Base-by-base conservation (phyloP, 2,888 invertebrate genomes). In the Stegana nigrithorax region DNA sequence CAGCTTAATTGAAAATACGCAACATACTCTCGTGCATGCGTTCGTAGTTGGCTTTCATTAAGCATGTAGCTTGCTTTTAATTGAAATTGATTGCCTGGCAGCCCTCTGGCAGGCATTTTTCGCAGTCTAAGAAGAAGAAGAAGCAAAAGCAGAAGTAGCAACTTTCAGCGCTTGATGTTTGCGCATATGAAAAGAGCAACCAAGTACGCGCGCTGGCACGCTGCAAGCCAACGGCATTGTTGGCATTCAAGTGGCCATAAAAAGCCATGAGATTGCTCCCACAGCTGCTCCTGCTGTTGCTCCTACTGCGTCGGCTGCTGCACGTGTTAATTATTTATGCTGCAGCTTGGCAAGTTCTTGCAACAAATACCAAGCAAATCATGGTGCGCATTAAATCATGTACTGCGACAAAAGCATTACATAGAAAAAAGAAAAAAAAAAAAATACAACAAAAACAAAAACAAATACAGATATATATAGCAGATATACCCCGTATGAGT, bases 1-100 rank as follows among this genome's bases (percentile, higher is more conserved):
- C 68, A 70, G 67, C 75, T 76, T 78, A 76, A 76, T 76, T 76
- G 75, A 74, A 78, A 78, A 76, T 76, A 76, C 36, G 10, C n/a
- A 39, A 39, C 10, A 39, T 39, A 2, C 14, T 6, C 17, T 14
- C 14, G 14, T 39, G 17, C 17, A 39, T 4, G 12, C 12, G 39
- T n/a, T 39, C 5, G 39, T 2, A 14, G 17, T 39, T 39, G 39
- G 8, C 26, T 36, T 26, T 55, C 32, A 55, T 55, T 55, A 55
- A 36, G 53, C 32, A 7, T 55, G 53, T 36, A 32, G 21, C 32
- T 55, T 29, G 25, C 10, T 55, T 32, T 55, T 55, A 55, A 55
- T 55, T 55, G 53, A 55, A 55, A 55, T 55, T 55, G 53, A 55
- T 55, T 36, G 53, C 53, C n/a, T 47, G 47, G 10, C 36, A 55